phyloP scores from a whole-genome alignment of 92 coral and sea anemone species.

The Palythoa grandis region DNA sequence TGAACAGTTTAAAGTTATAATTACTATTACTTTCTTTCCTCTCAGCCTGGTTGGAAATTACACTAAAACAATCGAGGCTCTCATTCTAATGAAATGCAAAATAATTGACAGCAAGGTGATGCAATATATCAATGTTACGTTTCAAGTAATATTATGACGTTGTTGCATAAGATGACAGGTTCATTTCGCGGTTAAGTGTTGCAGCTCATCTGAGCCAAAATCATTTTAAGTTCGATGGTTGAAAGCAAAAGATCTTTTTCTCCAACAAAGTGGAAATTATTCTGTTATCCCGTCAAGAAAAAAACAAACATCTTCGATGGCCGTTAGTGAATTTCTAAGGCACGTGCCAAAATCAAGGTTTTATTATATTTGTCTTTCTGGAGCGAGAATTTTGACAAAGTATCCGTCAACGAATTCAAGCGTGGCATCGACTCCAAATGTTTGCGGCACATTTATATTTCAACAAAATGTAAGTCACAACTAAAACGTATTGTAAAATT shows the following conservation, averaged over 20 bases:
- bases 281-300: background rate
- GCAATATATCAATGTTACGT: slow-evolving; percentile 18
- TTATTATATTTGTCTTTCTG: too few species aligned
- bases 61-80: background rate
- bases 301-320: background rate
- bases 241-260: background rate
- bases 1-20: background rate
- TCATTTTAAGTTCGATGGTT: background rate
- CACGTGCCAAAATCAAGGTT: too few species aligned
- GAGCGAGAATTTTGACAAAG: too few species aligned
- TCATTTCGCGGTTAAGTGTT: background rate
- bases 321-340: too few species aligned
- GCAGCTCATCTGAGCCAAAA: slow-evolving; percentile 14
- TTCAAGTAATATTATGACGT: background rate
- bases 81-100: background rate
- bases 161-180: slow-evolving; percentile 12
- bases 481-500: too few species aligned
- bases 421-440: too few species aligned
- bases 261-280: background rate
- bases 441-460: too few species aligned
- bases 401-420: too few species aligned
- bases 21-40: background rate
- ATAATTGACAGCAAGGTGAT: background rate
- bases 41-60: background rate
- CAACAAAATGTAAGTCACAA: too few species aligned